These are phyloP conservation scores for Pseudoips prasinana DNA, from an alignment of 2,888 invertebrate genomes.

Conservation along the genomic window DNA sequence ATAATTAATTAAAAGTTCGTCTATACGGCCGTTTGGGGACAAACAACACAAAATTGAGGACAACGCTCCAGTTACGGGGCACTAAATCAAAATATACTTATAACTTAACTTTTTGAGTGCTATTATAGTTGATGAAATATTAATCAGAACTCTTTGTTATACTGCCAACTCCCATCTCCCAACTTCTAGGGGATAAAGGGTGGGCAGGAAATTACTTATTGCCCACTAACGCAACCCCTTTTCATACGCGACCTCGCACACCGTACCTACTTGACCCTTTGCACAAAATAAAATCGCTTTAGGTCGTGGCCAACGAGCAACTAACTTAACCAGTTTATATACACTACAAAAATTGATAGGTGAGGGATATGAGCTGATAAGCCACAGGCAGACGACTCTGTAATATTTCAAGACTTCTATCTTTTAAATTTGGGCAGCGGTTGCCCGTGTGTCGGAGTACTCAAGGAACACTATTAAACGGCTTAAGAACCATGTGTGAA, in stretches of 20 bases:
- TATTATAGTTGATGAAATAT: slow-evolving; percentile 33
- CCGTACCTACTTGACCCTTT: slow-evolving; percentile 42
- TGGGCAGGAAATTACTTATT: slow-evolving; percentile 47
- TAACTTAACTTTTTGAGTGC: slow-evolving; percentile 10
- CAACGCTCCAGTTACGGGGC: background rate
- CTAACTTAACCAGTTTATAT: slow-evolving; percentile 25
- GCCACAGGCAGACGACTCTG: too few species aligned
- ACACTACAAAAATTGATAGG: slow-evolving; percentile 20
- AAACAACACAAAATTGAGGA: slow-evolving; percentile 10
- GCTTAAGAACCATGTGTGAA: too few species aligned
- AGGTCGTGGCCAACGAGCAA: slow-evolving; percentile 27
- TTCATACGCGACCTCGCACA: slow-evolving; percentile 39
- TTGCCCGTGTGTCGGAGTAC: too few species aligned
- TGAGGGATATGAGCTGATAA: background rate
- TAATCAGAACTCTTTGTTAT: slow-evolving; percentile 36
- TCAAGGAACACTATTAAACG: too few species aligned
- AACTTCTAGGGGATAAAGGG: slow-evolving; percentile 33
- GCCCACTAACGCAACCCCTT: slow-evolving; percentile 41
- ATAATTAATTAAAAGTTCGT: slow-evolving; percentile 12
- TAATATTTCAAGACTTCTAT: too few species aligned
- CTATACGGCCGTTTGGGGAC: slow-evolving; percentile 1
- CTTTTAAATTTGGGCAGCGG: too few species aligned
- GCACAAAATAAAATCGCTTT: slow-evolving; percentile 42
- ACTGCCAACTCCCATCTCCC: slow-evolving; percentile 29
- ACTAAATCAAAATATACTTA: slow-evolving; percentile 15